A percentile compares a stretch with the other conserved stretches of the same genome.
phyloP scores from a whole-genome alignment of 2,113 vertebrate species.

The Cyphomyrus discorhynchus region DNA sequence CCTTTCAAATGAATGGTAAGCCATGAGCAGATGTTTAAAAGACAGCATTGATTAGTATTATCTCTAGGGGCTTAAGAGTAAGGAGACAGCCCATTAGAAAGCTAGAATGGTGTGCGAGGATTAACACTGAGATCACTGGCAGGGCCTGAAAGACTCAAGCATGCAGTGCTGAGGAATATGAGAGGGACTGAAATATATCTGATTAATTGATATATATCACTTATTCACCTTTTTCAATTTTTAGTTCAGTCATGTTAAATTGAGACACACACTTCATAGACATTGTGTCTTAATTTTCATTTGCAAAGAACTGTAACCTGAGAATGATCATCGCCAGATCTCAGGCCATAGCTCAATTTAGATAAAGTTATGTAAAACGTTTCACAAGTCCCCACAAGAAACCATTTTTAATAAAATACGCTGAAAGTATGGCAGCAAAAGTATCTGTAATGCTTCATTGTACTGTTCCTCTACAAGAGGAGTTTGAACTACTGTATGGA shows the following conservation, averaged over 20 bases:
- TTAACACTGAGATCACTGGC: background rate
- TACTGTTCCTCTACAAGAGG: background rate
- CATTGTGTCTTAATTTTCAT: background rate
- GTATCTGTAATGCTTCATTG: background rate
- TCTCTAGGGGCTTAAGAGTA: background rate
- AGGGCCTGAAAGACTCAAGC: background rate
- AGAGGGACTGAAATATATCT: background rate
- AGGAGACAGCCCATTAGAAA: background rate
- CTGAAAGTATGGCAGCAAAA: background rate
- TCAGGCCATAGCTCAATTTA: background rate
- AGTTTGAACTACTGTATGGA: background rate
- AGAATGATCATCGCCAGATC: background rate
- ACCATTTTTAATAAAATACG: background rate
- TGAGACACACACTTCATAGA: background rate
- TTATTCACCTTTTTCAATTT: background rate
- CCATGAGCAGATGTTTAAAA: constrained; percentile 6
- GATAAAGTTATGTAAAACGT: background rate
- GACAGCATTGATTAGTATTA: constrained; percentile 1
- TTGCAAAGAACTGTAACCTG: background rate
- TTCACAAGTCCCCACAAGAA: background rate
- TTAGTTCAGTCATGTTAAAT: background rate
- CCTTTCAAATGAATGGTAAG: background rate
- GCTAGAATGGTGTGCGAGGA: background rate
- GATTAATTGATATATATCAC: background rate
- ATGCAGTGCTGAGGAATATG: background rate